Conservation (phyloP, 2,888 invertebrate species). For the Megaustenia siamemsis region DNA sequence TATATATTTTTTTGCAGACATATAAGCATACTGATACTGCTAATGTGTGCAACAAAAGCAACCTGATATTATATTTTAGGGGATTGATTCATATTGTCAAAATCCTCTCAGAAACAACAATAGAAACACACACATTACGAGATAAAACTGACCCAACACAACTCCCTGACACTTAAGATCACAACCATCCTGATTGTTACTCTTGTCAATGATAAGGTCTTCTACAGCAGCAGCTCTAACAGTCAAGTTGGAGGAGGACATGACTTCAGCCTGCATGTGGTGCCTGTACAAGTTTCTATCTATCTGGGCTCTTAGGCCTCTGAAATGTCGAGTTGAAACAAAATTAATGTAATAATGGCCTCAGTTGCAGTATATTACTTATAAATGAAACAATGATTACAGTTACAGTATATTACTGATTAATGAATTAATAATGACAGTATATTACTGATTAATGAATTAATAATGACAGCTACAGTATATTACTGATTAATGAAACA, state of each 20-base stretch:
- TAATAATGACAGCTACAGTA: no score
- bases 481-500: no score
- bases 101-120: not conserved
- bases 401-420: no score
- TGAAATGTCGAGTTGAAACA: conserved; percentile 56
- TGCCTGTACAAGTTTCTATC: conserved; percentile 89
- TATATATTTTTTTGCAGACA: no score
- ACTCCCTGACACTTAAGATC: conserved; percentile 72
- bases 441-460: no score
- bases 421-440: no score
- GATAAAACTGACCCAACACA: conserved; percentile 66
- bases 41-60: no score
- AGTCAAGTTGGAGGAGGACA: conserved; percentile 85
- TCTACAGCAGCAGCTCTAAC: conserved; percentile 88
- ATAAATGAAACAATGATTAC: no score
- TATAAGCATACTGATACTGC: no score
- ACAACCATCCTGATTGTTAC: conserved; percentile 53
- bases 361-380: not conserved
- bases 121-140: not conserved
- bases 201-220: conserved; percentile 85
- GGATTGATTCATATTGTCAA: no score
- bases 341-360: no score
- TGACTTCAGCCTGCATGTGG: conserved; percentile 87
- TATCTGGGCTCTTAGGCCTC: conserved; percentile 92
- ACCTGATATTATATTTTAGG: no score